phyloP scores from a whole-genome alignment of 2,113 vertebrate genomes.

The Delphinapterus leucas region DNA sequence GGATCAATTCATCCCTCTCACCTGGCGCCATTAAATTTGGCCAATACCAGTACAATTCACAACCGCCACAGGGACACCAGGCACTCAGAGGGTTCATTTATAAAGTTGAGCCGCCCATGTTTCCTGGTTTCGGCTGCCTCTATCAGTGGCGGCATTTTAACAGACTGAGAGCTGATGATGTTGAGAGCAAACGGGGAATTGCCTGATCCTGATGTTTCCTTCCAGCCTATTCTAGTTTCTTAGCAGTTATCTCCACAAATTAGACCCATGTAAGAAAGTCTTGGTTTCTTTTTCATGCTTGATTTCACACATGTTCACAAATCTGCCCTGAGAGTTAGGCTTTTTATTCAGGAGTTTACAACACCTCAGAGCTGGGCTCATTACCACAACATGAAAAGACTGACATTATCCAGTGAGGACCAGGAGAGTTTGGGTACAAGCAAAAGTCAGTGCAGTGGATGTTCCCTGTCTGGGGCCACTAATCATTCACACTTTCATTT shows the following conservation, averaged over 20 bases:
- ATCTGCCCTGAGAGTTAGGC: constrained; percentile 25
- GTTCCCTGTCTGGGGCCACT: background rate
- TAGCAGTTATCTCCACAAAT: constrained; percentile 77
- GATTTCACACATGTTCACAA: constrained; percentile 65
- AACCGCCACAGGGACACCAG: background rate
- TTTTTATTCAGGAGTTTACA: constrained; percentile 39
- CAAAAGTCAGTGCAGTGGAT: background rate
- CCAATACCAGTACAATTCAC: background rate
- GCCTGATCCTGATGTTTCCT: constrained; percentile 68
- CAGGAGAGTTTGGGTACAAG: background rate
- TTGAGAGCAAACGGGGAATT: constrained; percentile 66
- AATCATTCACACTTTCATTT: background rate
- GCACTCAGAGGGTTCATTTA: background rate
- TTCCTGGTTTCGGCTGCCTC: constrained; percentile 13
- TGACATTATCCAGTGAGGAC: background rate
- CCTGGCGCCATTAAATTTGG: background rate
- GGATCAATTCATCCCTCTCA: background rate
- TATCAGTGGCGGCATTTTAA: constrained; percentile 62
- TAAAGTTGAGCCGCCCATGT: background rate
- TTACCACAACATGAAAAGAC: background rate
- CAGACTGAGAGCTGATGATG: constrained; percentile 55
- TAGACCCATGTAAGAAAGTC: constrained; percentile 50
- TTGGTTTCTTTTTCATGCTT: constrained; percentile 62
- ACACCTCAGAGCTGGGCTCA: constrained; percentile 26
- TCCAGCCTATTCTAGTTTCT: constrained; percentile 76